A percentile compares a stretch with the other conserved stretches of the same genome.
Conservation (phyloP, 2,797 vertebrate genomes). For the Myripristis murdjan region DNA sequence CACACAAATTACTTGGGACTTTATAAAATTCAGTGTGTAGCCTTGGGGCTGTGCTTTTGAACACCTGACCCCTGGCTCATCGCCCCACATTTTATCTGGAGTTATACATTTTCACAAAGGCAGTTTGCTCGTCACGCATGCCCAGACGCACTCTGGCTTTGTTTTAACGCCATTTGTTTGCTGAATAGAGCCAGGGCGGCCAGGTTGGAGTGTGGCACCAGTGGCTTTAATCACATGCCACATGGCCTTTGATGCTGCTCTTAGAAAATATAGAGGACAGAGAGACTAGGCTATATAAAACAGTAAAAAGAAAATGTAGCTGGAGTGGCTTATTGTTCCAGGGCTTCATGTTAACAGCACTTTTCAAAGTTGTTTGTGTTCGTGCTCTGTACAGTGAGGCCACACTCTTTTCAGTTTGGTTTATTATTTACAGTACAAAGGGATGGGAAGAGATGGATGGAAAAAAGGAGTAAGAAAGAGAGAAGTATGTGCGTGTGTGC, state of each 20-base stretch:
- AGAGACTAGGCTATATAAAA: conserved; percentile 11
- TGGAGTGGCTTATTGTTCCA: conserved; percentile 57
- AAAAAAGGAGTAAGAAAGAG: conserved; percentile 30
- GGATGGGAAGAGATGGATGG: conserved; percentile 29
- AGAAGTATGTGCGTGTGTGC: conserved; percentile 36
- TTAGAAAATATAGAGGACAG: conserved; percentile 51
- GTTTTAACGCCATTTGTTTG: conserved; percentile 17
- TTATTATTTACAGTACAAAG: conserved; percentile 65
- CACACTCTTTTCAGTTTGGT: conserved; percentile 31
- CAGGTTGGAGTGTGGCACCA: conserved; percentile 9
- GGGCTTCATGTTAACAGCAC: conserved; percentile 49
- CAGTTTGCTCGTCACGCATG: no score
- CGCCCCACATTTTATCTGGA: conserved; percentile 2
- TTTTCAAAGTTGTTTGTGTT: conserved; percentile 52
- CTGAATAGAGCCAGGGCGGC: conserved; percentile 22
- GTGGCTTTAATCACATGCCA: conserved; percentile 49
- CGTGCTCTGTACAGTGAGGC: conserved; percentile 41
- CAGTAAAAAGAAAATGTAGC: conserved; percentile 43
- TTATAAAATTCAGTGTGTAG: background rate
- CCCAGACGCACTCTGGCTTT: conserved; percentile 9
- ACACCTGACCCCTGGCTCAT: background rate
- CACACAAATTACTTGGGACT: background rate
- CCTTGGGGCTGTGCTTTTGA: conserved; percentile 2
- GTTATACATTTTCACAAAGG: background rate
- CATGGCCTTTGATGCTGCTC: conserved; percentile 39